A percentile compares a stretch with the other conserved stretches of the same genome.
Conservation (phyloP, 53 echinoderm and acorn worm genomes). For the Apostichopus leukothele region DNA sequence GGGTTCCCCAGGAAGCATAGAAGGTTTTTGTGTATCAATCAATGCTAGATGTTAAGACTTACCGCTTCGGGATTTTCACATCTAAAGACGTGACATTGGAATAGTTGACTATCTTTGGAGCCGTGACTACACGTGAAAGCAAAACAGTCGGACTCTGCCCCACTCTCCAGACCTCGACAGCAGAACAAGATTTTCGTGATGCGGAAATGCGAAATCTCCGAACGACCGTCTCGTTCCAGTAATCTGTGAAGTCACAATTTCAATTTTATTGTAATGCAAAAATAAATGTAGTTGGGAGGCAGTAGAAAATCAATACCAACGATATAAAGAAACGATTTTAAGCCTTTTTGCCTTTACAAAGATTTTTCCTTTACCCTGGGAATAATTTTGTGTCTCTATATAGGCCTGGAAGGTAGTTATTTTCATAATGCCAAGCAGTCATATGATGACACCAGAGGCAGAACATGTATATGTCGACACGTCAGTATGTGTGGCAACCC, state of each 20-base stretch:
- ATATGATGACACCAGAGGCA: too few relatives aligned
- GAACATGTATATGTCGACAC: too few relatives aligned
- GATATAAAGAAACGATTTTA: too few relatives aligned
- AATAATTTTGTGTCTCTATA: too few relatives aligned
- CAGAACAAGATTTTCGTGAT: constrained; percentile 94
- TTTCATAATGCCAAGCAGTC: too few relatives aligned
- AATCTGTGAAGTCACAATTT: constrained; percentile 51
- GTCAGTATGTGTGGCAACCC: too few relatives aligned
- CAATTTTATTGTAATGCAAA: too few relatives aligned
- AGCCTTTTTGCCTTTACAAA: too few relatives aligned
- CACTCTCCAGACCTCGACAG: constrained; percentile 74
- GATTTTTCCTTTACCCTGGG: too few relatives aligned
- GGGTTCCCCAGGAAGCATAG: not conserved
- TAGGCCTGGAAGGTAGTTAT: too few relatives aligned
- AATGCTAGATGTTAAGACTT: constrained; percentile 30
- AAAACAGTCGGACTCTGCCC: constrained; percentile 84
- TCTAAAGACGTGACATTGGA: constrained; percentile 97
- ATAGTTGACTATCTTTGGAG: constrained; percentile 80
- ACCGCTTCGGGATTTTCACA: constrained; percentile 97
- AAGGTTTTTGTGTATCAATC: not conserved
- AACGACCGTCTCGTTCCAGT: constrained; percentile 88
- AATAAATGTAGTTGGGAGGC: too few relatives aligned
- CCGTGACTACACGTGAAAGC: constrained; percentile 98
- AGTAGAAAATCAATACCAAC: too few relatives aligned
- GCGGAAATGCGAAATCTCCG: constrained; percentile 90